Evolutionary conservation across 2,888 invertebrate genomes (phyloP).

Genomic region (Dicyrtomina minuta): DNA sequence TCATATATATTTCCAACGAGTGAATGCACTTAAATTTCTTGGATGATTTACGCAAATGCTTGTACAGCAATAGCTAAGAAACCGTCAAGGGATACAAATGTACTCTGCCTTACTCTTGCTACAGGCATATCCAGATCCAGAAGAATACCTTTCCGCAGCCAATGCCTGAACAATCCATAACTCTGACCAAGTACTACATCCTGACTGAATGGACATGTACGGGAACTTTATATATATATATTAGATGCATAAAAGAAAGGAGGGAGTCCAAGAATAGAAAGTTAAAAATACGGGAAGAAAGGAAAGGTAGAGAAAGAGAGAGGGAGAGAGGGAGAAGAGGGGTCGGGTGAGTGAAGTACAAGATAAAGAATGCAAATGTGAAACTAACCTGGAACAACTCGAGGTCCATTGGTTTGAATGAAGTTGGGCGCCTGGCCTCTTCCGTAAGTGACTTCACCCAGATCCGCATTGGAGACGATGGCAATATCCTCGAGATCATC

Average conservation of each 20-base stretch:
- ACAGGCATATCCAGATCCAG: too few species aligned
- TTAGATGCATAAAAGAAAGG: too few species aligned
- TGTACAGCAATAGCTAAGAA: neutral
- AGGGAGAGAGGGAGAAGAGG: too few species aligned
- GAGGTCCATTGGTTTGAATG: constrained; percentile 58
- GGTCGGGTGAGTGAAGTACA: constrained; percentile 5
- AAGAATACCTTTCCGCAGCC: neutral
- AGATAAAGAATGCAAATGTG: neutral
- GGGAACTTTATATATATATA: too few species aligned
- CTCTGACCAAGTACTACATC: too few species aligned
- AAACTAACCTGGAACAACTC: constrained; percentile 57
- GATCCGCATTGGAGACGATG: constrained; percentile 57
- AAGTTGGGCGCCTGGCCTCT: constrained; percentile 55
- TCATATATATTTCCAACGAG: neutral
- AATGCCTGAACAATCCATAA: neutral
- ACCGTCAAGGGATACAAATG: too few species aligned
- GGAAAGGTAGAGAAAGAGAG: too few species aligned
- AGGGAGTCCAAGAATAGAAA: too few species aligned
- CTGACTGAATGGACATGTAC: too few species aligned
- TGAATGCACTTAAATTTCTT: constrained; percentile 6
- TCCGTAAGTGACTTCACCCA: constrained; percentile 56
- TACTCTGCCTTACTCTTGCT: too few species aligned
- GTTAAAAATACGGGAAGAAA: too few species aligned
- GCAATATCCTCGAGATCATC: constrained; percentile 58
- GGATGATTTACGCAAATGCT: neutral